Percentiles rank a stretch among this genome's conserved stretches.
These are phyloP conservation scores for Sycophila sp. DNA, from an alignment of 1,140 invertebrate genomes.

Conservation along the genomic window DNA sequence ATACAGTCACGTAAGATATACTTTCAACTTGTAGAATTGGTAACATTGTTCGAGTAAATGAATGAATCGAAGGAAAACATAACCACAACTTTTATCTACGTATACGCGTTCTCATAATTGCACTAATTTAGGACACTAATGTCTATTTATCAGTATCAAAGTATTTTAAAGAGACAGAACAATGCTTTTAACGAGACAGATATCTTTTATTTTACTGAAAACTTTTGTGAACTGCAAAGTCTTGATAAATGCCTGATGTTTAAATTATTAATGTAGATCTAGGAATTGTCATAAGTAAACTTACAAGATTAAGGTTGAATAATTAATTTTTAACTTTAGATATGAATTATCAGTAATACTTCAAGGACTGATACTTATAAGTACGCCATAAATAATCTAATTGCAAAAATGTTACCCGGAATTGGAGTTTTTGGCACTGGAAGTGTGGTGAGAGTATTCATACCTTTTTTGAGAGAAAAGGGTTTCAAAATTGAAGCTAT, in stretches of 20 bases:
- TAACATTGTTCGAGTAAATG: not conserved
- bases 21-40: not conserved
- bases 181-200: too few relatives aligned
- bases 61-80: not conserved
- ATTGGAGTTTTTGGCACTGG: constrained; percentile 96
- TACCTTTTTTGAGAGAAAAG: constrained; percentile 90
- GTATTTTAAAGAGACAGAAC: too few relatives aligned
- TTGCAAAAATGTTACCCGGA: constrained; percentile 79
- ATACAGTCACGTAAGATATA: too few relatives aligned
- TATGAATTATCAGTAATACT: too few relatives aligned
- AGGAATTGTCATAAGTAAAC: not conserved
- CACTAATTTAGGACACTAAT: too few relatives aligned
- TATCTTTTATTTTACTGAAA: too few relatives aligned
- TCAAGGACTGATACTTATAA: not conserved
- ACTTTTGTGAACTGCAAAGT: too few relatives aligned
- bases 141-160: too few relatives aligned
- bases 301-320: not conserved
- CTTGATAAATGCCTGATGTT: too few relatives aligned
- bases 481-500: constrained; percentile 92
- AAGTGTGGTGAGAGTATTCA: constrained; percentile 85
- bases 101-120: too few relatives aligned
- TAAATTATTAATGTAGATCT: not conserved
- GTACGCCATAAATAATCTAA: not conserved
- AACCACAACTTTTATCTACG: not conserved
- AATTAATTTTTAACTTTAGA: too few relatives aligned